These are phyloP conservation scores for Antheraea pernyi DNA, from an alignment of 1,140 invertebrate species.

Conservation along the genomic window DNA sequence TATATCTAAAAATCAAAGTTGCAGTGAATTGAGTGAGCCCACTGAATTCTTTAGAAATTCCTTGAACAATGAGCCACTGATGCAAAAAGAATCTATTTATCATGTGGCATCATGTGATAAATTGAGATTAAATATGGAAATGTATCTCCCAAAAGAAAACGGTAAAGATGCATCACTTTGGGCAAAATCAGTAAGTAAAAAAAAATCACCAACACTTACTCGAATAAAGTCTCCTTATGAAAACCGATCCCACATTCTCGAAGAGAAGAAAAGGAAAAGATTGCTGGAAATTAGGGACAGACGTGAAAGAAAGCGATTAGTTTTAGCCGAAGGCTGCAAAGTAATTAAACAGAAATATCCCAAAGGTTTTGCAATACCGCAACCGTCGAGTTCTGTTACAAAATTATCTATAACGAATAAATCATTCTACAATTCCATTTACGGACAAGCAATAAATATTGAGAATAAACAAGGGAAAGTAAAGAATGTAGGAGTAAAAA, in stretches of 20 bases:
- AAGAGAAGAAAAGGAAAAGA: constrained; percentile 62
- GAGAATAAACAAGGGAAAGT: constrained; percentile 28
- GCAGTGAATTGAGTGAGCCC: constrained; percentile 17
- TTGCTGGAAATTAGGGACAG: constrained; percentile 62
- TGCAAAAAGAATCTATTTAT: constrained; percentile 17
- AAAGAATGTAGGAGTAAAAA: constrained; percentile 28
- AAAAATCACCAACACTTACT: constrained; percentile 48
- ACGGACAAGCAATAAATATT: constrained; percentile 40
- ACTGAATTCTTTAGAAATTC: constrained; percentile 17
- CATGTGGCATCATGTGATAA: constrained; percentile 34
- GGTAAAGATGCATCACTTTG: constrained; percentile 30
- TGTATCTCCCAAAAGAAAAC: constrained; percentile 48
- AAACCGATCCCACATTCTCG: constrained; percentile 54
- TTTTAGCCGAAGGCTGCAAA: constrained; percentile 50
- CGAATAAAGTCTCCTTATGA: constrained; percentile 71
- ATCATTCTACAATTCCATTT: constrained; percentile 71
- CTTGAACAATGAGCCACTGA: constrained; percentile 6
- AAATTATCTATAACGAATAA: constrained; percentile 70
- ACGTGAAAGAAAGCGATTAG: constrained; percentile 58
- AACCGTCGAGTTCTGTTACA: constrained; percentile 60
- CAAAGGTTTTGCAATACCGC: constrained; percentile 47
- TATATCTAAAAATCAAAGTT: constrained; percentile 10
- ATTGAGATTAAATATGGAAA: constrained; percentile 42
- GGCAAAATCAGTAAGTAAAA: constrained; percentile 24
- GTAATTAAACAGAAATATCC: constrained; percentile 48